Percentiles rank a stretch among this genome's conserved stretches.
Conservation (phyloP, 2,113 vertebrate genomes). For the Circaetus cinerascens region DNA sequence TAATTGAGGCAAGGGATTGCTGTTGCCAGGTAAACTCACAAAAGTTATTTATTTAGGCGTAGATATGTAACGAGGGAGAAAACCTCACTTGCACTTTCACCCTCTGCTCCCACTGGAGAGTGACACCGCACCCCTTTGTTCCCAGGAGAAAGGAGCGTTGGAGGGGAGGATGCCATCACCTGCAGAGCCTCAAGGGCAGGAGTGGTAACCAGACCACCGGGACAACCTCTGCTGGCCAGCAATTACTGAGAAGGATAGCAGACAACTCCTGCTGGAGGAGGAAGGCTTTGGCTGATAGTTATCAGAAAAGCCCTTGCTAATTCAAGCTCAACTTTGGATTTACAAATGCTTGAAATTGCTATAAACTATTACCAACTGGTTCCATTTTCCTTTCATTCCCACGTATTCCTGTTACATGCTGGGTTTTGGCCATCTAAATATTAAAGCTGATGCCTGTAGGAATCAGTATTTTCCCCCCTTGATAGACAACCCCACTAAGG, state of each 20-base stretch:
- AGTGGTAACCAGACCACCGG: fast-evolving
- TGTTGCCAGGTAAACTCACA: neutral
- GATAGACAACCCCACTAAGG: neutral
- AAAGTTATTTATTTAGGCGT: neutral
- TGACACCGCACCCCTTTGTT: neutral
- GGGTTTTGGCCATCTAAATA: neutral
- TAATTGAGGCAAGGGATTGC: neutral
- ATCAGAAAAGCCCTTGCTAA: neutral
- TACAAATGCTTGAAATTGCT: neutral
- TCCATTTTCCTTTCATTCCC: neutral
- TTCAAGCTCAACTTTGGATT: neutral
- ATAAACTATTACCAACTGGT: neutral
- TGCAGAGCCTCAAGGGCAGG: neutral
- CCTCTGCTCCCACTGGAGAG: neutral
- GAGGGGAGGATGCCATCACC: neutral
- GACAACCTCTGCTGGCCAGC: fast-evolving
- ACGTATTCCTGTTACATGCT: fast-evolving
- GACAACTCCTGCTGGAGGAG: neutral
- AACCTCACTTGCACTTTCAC: neutral
- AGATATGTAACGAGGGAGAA: neutral
- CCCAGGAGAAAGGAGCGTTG: neutral
- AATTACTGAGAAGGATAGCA: neutral
- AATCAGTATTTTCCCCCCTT: neutral
- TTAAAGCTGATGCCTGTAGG: neutral
- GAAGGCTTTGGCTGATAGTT: neutral